Conservation (phyloP, 2,113 vertebrate genomes). For the Cephalopholis sonnerati region DNA sequence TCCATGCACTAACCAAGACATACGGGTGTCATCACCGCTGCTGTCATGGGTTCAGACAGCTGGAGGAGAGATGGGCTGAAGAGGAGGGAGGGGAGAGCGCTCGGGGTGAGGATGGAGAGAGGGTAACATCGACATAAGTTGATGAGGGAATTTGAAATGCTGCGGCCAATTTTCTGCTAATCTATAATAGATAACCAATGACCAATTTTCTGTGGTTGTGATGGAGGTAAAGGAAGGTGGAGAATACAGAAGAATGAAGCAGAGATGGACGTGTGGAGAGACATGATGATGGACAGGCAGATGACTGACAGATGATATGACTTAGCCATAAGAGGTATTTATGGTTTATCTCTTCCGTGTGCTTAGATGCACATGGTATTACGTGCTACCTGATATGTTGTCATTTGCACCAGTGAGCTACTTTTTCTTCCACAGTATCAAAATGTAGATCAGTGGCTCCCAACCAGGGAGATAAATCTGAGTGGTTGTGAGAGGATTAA, state of each 20-base stretch:
- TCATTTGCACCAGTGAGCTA: neutral
- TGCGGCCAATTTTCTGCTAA: slow-evolving; percentile 38
- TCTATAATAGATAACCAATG: slow-evolving; percentile 53
- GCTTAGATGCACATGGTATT: neutral
- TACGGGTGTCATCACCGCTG: slow-evolving; percentile 34
- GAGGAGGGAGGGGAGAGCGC: neutral
- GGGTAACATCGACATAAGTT: neutral
- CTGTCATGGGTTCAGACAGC: slow-evolving; percentile 31
- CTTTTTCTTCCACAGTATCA: neutral
- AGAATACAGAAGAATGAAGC: neutral
- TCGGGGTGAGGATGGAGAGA: neutral
- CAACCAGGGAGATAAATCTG: neutral
- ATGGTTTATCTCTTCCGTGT: neutral
- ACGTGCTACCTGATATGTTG: neutral
- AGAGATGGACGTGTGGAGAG: neutral
- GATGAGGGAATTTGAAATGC: slow-evolving; percentile 29
- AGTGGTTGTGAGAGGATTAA: neutral
- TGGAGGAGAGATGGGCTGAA: neutral
- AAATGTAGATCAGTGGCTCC: neutral
- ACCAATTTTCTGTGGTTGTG: slow-evolving; percentile 4
- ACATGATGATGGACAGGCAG: neutral
- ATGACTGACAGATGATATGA: neutral
- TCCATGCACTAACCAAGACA: slow-evolving; percentile 2
- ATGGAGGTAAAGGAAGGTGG: neutral
- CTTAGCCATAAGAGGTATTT: neutral